Evolutionary conservation across 2,113 vertebrate genomes (phyloP), one percentile per base, ranked within the genome.

Genomic region (Gambusia affinis): DNA sequence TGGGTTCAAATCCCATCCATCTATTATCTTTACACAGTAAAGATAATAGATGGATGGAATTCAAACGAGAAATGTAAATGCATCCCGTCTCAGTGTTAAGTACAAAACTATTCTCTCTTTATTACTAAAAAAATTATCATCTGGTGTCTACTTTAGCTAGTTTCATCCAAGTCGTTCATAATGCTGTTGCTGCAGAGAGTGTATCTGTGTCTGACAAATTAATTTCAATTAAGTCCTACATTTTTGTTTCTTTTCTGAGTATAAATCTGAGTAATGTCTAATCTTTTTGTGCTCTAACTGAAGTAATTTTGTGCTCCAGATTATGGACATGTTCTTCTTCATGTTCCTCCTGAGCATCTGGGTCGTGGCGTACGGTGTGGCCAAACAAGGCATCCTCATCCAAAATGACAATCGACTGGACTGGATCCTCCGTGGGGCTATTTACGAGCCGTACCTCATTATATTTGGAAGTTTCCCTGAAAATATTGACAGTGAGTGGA

Each of bases 271-370:
- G 51, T 57, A 57, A 57, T 24, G 24, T 8, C 10, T 57, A 8
- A 31, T 63, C n/a, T 68, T 67, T 80, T 33, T 60, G 29, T 3
- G 2, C 12, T 33, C 4, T 66, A 47, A 66, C 30, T 60, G 28
- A 42, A 72, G 5, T 30, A 0, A 51, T 42, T 64, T 44, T 64
- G 12, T 72, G 27, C 28, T 77, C 47, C 93, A 99, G 98, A 96
- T 99, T 95, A 97, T 94, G 94, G 98, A 99, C 6, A 89, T 99
- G 93, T 99, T 99, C 94, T 98, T 99, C 94, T 99, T 99, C 90
- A 95, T 99, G 93, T 99, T 99, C 91, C 92, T 99, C 77, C 85
- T 99, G 89, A 96, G 96, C 5, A 97, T 99, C 87, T 98, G 97
- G 96, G 96, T 99, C 12, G 95, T 99, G 81, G 98, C 98, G 28